phyloP scores from a whole-genome alignment of 1,140 invertebrate genomes.

The Mycetomoellerius zeteki region DNA sequence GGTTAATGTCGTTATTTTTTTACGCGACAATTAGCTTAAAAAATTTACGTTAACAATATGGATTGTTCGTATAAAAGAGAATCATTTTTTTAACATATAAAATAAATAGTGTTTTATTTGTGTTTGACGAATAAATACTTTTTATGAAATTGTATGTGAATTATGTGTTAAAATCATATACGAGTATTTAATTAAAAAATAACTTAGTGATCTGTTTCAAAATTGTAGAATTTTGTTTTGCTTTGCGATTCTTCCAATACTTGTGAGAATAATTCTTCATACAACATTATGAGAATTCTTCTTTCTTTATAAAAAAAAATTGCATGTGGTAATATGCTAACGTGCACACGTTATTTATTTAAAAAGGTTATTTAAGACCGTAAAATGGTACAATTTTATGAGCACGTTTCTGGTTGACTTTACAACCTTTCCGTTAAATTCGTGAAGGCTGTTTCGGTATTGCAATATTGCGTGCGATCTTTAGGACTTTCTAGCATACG shows the following conservation, averaged over 20 bases:
- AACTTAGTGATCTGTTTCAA: background rate
- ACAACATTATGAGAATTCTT: background rate
- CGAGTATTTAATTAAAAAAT: conserved; percentile 2
- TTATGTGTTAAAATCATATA: background rate
- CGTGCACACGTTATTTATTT: background rate
- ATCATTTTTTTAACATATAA: background rate
- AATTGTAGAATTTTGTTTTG: conserved; percentile 6
- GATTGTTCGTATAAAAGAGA: background rate
- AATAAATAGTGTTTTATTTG: background rate
- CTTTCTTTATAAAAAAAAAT: background rate
- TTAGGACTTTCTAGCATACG: conserved; percentile 37
- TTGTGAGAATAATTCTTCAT: conserved; percentile 10
- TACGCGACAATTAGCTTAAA: conserved; percentile 7
- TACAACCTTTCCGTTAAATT: conserved; percentile 30
- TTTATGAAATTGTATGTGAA: background rate
- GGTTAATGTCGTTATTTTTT: conserved; percentile 21
- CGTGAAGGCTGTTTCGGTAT: conserved; percentile 23
- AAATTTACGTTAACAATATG: background rate
- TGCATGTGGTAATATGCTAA: background rate
- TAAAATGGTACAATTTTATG: conserved; percentile 4
- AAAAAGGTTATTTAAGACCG: background rate
- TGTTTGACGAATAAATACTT: background rate
- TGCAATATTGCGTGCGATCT: conserved; percentile 40
- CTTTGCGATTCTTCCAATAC: background rate
- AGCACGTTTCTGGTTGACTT: background rate